Base-by-base conservation (phyloP, 1,140 invertebrate species). In the Atta cephalotes region DNA sequence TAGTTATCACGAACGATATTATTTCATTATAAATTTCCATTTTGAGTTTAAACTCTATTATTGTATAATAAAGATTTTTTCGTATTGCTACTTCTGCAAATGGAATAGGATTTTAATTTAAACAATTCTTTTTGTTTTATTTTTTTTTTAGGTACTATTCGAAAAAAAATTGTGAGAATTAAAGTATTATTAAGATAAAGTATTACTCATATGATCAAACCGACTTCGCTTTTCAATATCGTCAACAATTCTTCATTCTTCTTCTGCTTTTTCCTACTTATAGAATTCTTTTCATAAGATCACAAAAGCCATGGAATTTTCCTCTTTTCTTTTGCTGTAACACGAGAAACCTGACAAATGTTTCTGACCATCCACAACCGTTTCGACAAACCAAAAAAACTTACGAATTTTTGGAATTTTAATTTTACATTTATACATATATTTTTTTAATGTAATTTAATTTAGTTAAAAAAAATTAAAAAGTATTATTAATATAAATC, bases 351-450 rank as follows among this genome's bases (percentile, higher is more conserved):
- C 18, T n/a, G 71, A 77, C 70, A 71, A 87, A 77, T 51, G 63
- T 53, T 70, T 70, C 49, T 45, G 51, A 84, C 39, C 35, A 70
- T 31, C 28, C n/a, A 14, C n/a, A 39, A 68, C 14, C n/a, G 74
- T 25, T 53, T 39, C 35, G 39, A 84, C n/a, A 68, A 87, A 70
- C 78, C 79, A 78, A 86, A 87, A 87, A 92, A 91, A 89, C 82
- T 84, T 62, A 16, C 79, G 31, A 82, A 72, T 56, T 56, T 18
- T 56, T 56, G 18, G 18, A 56, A 56, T 56, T 56, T 56, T 56
- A 56, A 56, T n/a, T 56, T 56, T 18, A n/a, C 16, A 56, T 6
- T 56, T 4, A 6, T 18, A 18, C n/a, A 2, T 56, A 25, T 53
- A 53, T 18, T 56, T 56, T 18, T 7, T 65, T 18, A 16, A 65